These are phyloP conservation scores for Platichthys stellatus DNA, from an alignment of 2,113 vertebrate species.

Conservation along the genomic window DNA sequence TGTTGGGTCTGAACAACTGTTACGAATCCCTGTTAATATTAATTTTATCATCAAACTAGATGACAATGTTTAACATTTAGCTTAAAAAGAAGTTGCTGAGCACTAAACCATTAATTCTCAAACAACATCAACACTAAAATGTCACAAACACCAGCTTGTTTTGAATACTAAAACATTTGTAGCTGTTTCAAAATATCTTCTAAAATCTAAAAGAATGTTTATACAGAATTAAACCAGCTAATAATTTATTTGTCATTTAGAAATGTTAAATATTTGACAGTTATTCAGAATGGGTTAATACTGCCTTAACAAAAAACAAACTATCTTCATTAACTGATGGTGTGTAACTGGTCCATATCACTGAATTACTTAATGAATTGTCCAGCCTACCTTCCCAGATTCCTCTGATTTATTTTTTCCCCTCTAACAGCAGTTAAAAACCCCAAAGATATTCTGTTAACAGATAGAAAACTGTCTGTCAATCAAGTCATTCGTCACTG, in stretches of 20 bases:
- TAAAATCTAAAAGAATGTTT: background rate
- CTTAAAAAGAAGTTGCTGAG: no score
- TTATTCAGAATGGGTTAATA: background rate
- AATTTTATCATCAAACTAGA: no score
- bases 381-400: no score
- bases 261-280: background rate
- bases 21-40: no score
- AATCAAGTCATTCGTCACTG: background rate
- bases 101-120: no score
- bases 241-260: background rate
- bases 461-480: background rate
- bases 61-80: no score
- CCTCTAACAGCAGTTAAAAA: background rate
- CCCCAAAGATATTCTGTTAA: background rate
- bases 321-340: background rate
- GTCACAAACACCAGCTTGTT: no score
- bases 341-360: background rate
- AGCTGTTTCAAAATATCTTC: background rate
- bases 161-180: no score
- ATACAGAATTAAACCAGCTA: background rate
- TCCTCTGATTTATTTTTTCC: background rate
- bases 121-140: no score
- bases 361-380: background rate
- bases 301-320: background rate
- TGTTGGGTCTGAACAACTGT: no score